These are phyloP conservation scores for Macrosteles quadrilineatus DNA, from an alignment of 1,140 invertebrate species.

Conservation along the genomic window DNA sequence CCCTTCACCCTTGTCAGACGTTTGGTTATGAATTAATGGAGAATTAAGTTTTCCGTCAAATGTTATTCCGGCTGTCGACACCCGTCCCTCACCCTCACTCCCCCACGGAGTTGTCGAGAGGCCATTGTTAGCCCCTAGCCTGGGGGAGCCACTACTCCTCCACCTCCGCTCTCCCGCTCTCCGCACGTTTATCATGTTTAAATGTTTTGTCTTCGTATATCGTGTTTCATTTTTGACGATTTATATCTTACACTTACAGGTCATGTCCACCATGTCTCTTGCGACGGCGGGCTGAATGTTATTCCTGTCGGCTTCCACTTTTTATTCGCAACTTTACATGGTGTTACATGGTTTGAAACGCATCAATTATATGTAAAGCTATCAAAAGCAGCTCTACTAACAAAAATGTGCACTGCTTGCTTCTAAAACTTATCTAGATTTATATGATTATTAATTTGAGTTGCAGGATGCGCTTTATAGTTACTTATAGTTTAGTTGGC, in stretches of 20 bases:
- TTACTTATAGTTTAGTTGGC: no score
- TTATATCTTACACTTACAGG: not conserved
- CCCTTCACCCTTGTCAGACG: not conserved
- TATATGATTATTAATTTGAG: no score
- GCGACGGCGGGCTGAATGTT: not conserved
- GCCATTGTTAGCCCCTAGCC: not conserved
- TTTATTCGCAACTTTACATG: no score
- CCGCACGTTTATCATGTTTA: not conserved
- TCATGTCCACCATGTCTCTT: not conserved
- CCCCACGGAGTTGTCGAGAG: not conserved
- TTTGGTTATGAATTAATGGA: slow-evolving; percentile 23
- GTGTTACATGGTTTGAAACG: no score
- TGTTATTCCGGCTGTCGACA: slow-evolving; percentile 23
- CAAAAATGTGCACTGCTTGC: no score
- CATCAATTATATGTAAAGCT: no score
- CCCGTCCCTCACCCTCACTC: not conserved
- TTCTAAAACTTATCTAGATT: no score
- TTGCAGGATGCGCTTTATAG: no score
- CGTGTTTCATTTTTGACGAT: not conserved
- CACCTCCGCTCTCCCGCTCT: not conserved
- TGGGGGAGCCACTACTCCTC: not conserved
- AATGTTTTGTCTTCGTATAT: not conserved
- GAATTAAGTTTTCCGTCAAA: slow-evolving; percentile 27
- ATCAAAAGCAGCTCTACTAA: no score
- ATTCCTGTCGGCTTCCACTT: no score